Percentiles rank a stretch among this genome's conserved stretches.
phyloP scores from a whole-genome alignment of 2,797 vertebrate genomes.

The Pseudochirops corinnae region DNA sequence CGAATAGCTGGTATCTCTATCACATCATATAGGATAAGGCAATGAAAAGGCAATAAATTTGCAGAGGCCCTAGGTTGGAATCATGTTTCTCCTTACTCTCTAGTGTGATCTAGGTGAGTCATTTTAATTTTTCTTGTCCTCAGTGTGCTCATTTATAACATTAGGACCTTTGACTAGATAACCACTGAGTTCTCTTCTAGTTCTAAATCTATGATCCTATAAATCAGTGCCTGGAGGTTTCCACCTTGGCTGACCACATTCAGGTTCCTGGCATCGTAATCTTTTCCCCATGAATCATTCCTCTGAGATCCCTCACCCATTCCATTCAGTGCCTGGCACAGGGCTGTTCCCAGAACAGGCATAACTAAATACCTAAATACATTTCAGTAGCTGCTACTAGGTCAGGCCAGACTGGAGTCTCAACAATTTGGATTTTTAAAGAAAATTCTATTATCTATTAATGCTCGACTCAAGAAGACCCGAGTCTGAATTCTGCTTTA shows the following conservation, averaged over 20 bases:
- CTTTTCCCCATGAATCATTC: not conserved
- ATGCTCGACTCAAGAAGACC: not conserved
- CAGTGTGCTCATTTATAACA: not conserved
- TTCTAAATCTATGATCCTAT: not conserved
- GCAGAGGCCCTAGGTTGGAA: not conserved
- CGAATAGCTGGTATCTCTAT: not conserved
- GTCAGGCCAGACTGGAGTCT: not conserved
- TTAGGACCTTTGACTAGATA: not conserved
- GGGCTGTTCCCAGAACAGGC: not conserved
- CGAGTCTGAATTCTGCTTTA: not conserved
- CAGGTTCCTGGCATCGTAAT: not conserved
- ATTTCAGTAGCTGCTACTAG: not conserved
- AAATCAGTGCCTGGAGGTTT: not conserved
- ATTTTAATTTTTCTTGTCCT: not conserved
- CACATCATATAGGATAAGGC: not conserved
- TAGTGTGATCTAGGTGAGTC: not conserved
- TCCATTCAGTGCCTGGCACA: conserved; percentile 3
- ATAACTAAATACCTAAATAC: not conserved
- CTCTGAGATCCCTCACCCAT: not conserved
- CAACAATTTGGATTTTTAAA: not conserved
- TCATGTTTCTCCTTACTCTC: not conserved
- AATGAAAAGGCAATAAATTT: not conserved
- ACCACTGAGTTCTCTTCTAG: not conserved
- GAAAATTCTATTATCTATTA: not conserved
- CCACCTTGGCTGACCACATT: not conserved